phyloP scores from a whole-genome alignment of 2,888 invertebrate species.

The Standfussiana lucernea region DNA sequence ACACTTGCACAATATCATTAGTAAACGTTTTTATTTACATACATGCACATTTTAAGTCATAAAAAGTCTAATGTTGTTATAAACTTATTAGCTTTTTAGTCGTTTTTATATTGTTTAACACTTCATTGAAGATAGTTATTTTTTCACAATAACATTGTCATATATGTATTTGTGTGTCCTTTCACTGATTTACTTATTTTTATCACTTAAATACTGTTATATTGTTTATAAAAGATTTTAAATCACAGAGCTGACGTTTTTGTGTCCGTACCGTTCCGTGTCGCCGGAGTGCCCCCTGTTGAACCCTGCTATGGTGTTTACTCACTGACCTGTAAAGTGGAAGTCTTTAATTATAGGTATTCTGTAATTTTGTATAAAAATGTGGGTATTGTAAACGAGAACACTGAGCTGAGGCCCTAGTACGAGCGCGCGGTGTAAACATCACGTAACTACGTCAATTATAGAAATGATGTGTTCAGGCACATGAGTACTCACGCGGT shows the following conservation, averaged over 20 bases:
- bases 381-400: no score
- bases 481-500: constrained; percentile 47
- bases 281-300: no score
- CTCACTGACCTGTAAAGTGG: no score
- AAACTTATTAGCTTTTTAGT: background rate
- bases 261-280: no score
- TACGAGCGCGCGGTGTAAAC: no score
- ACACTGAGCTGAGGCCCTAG: no score
- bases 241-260: background rate
- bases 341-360: no score
- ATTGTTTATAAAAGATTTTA: background rate
- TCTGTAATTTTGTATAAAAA: no score
- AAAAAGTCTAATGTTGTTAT: background rate
- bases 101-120: background rate
- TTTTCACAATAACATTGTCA: background rate
- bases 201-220: background rate
- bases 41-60: background rate
- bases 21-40: background rate
- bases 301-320: no score
- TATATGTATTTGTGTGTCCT: background rate
- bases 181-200: background rate
- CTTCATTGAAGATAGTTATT: background rate
- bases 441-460: no score
- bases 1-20: background rate
- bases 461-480: no score